Conservation (phyloP, 2,888 invertebrate species). For the Lepas anatifera region DNA sequence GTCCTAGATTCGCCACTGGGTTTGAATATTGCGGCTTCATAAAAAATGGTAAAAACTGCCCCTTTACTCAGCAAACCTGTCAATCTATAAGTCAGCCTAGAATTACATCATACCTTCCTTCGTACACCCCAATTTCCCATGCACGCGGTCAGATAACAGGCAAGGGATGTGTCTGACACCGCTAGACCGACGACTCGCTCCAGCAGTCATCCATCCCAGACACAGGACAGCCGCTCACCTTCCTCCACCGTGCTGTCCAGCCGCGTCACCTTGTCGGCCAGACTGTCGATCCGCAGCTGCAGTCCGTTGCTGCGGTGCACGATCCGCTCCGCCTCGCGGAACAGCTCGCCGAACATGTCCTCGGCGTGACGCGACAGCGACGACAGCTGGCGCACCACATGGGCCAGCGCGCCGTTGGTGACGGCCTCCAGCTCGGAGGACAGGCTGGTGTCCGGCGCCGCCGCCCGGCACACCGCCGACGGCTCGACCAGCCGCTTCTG, state of each 20-base stretch:
- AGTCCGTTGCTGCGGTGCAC: slow-evolving; percentile 79
- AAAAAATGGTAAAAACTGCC: too few species aligned
- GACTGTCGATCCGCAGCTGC: slow-evolving; percentile 81
- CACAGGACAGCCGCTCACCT: slow-evolving; percentile 50
- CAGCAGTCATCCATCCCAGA: too few species aligned
- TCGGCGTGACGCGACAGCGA: slow-evolving; percentile 93
- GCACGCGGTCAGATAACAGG: too few species aligned
- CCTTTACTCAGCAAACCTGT: too few species aligned
- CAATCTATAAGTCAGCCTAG: too few species aligned
- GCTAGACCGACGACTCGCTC: too few species aligned
- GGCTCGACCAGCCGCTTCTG: slow-evolving; percentile 95
- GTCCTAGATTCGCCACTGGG: too few species aligned
- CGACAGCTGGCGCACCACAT: slow-evolving; percentile 65
- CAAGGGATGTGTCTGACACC: too few species aligned
- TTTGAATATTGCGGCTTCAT: too few species aligned
- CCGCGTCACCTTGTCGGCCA: slow-evolving; percentile 89
- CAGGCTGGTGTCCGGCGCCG: slow-evolving; percentile 70
- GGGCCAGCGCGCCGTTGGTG: slow-evolving; percentile 93
- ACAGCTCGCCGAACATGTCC: slow-evolving; percentile 91
- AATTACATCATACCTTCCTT: too few species aligned
- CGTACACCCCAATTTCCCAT: too few species aligned
- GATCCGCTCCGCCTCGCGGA: slow-evolving; percentile 75
- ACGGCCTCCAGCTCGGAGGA: slow-evolving; percentile 94
- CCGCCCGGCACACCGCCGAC: slow-evolving; percentile 82
- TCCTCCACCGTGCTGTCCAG: slow-evolving; percentile 93